These are phyloP conservation scores for Callipepla californica DNA, from an alignment of 2,113 vertebrate genomes.

Conservation along the genomic window DNA sequence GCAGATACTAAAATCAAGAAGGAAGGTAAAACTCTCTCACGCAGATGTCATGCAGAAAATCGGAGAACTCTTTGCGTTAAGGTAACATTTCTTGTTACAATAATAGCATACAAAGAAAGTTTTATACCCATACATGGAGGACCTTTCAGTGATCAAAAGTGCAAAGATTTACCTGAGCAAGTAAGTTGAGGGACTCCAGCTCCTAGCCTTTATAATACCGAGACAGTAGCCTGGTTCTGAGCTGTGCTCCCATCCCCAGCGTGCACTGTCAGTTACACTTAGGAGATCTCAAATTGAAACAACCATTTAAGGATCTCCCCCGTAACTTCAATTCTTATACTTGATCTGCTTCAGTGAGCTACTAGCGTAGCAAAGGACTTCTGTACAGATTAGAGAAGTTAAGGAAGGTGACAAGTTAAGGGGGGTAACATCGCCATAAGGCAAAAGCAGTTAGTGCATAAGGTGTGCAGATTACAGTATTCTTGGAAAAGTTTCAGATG, in stretches of 20 bases:
- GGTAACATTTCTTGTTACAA: constrained; percentile 76
- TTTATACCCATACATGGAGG: neutral
- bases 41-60: constrained; percentile 98
- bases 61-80: constrained; percentile 93
- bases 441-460: neutral
- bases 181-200: neutral
- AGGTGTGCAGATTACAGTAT: neutral
- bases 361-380: neutral
- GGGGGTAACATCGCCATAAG: neutral
- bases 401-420: neutral
- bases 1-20: constrained; percentile 91
- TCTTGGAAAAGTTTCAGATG: neutral
- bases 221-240: neutral
- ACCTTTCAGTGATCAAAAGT: neutral
- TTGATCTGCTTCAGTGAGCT: neutral
- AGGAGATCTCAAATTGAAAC: neutral
- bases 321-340: neutral
- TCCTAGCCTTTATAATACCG: neutral
- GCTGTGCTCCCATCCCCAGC: neutral
- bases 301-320: neutral
- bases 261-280: neutral
- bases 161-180: neutral
- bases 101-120: neutral
- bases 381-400: neutral
- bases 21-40: constrained; percentile 91